These are phyloP conservation scores for Bradynema listronoti DNA, from an alignment of 1,140 invertebrate species.

Conservation along the genomic window DNA sequence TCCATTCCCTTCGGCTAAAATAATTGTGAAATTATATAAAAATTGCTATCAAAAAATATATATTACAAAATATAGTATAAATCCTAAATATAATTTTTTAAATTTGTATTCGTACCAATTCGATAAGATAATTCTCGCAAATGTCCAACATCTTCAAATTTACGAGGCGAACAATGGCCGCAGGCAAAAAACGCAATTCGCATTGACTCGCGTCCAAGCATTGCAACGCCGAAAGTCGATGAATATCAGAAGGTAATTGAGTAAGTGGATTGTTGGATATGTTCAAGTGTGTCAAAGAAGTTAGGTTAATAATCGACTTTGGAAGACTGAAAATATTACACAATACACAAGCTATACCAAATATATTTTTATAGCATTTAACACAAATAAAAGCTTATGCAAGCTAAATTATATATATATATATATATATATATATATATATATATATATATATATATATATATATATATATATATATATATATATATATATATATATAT, in stretches of 20 bases:
- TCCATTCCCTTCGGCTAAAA: conserved; percentile 84
- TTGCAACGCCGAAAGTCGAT: conserved; percentile 79
- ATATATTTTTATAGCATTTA: too few relatives aligned
- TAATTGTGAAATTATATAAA: neutral
- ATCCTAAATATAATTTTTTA: too few relatives aligned
- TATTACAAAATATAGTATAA: neutral
- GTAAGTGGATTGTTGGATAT: conserved; percentile 94
- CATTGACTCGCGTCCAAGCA: conserved; percentile 92
- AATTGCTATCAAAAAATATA: neutral
- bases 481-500: too few relatives aligned
- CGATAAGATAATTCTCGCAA: conserved; percentile 93
- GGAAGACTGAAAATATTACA: conserved; percentile 67
- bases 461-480: too few relatives aligned
- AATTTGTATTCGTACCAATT: conserved; percentile 76
- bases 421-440: too few relatives aligned
- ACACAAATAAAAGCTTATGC: too few relatives aligned
- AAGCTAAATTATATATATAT: too few relatives aligned
- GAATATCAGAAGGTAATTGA: conserved; percentile 85
- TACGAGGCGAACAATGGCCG: conserved; percentile 75
- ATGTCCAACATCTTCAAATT: conserved; percentile 87
- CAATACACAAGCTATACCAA: too few relatives aligned
- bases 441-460: too few relatives aligned
- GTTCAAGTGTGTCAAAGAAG: conserved; percentile 81
- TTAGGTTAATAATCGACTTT: conserved; percentile 82
- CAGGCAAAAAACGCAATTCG: conserved; percentile 80